phyloP scores from a whole-genome alignment of 92 coral and sea anemone species.

The Palythoa heliodiscus region DNA sequence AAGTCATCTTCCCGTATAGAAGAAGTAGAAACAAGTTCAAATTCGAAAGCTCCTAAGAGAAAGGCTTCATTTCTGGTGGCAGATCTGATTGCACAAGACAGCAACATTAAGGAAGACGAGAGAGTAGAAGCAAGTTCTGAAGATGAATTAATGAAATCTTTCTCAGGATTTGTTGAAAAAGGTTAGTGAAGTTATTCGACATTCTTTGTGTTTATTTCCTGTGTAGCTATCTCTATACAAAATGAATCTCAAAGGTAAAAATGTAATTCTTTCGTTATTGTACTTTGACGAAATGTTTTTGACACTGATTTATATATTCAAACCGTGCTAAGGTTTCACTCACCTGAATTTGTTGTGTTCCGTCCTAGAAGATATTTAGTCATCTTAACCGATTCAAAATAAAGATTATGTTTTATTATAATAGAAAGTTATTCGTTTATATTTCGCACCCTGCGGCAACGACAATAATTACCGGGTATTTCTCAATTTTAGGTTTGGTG shows the following conservation, averaged over 20 bases:
- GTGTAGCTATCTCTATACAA: background rate
- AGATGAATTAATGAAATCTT: slow-evolving; percentile 17
- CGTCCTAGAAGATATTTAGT: background rate
- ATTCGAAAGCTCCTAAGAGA: slow-evolving; percentile 35
- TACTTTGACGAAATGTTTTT: background rate
- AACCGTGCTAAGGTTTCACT: too few species aligned
- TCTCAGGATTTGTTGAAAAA: slow-evolving; percentile 25
- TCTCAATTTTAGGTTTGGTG: background rate
- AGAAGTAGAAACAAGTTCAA: background rate
- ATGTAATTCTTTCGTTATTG: background rate
- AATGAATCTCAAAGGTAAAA: background rate
- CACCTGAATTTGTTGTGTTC: background rate
- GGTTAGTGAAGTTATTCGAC: background rate
- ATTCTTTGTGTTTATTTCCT: background rate
- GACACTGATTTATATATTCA: too few species aligned
- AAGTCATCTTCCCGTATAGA: slow-evolving; percentile 9
- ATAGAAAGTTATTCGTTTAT: background rate
- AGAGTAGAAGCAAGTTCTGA: background rate
- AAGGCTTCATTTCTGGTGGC: slow-evolving; percentile 37
- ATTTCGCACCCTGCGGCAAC: background rate
- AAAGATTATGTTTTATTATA: background rate
- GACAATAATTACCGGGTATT: background rate
- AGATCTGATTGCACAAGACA: slow-evolving; percentile 33
- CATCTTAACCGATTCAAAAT: slow-evolving; percentile 13
- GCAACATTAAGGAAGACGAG: background rate